Conservation (phyloP, 1,140 invertebrate species). For the Trissolcus basalis region DNA sequence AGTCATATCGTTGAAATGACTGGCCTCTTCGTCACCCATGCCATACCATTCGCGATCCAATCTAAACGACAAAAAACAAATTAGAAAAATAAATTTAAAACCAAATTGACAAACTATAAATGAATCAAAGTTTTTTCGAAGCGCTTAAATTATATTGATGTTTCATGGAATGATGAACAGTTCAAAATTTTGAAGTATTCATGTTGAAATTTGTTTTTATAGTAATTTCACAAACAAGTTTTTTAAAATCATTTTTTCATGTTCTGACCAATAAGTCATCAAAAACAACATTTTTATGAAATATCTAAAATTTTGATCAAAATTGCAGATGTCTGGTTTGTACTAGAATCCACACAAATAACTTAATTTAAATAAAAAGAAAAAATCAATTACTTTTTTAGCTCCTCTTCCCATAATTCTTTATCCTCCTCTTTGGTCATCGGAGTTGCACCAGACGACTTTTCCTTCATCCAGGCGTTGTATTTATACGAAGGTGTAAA, state of each 20-base stretch:
- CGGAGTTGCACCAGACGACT: conserved; percentile 80
- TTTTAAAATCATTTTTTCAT: no score
- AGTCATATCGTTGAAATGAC: conserved; percentile 93
- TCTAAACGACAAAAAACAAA: conserved; percentile 67
- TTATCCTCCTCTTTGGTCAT: conserved; percentile 81
- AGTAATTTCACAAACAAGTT: no score
- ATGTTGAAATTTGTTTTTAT: no score
- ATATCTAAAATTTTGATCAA: no score
- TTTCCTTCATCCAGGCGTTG: conserved; percentile 86
- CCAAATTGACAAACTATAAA: conserved; percentile 5
- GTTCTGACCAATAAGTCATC: no score
- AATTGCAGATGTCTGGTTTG: no score
- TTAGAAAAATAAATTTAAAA: conserved; percentile 3
- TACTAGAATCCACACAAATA: neutral
- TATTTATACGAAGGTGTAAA: conserved; percentile 93
- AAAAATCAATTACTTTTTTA: conserved; percentile 71
- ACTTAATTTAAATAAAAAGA: conserved; percentile 3
- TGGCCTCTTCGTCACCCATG: conserved; percentile 93
- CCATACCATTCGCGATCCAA: conserved; percentile 98
- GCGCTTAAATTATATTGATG: no score
- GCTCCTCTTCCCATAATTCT: conserved; percentile 93
- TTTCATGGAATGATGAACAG: no score
- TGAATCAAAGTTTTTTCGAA: no score
- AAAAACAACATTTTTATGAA: no score
- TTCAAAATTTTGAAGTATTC: no score